A percentile compares a stretch with the other conserved stretches of the same genome.
Conservation (phyloP, 2,888 invertebrate genomes). For the Cetonia aurata region DNA sequence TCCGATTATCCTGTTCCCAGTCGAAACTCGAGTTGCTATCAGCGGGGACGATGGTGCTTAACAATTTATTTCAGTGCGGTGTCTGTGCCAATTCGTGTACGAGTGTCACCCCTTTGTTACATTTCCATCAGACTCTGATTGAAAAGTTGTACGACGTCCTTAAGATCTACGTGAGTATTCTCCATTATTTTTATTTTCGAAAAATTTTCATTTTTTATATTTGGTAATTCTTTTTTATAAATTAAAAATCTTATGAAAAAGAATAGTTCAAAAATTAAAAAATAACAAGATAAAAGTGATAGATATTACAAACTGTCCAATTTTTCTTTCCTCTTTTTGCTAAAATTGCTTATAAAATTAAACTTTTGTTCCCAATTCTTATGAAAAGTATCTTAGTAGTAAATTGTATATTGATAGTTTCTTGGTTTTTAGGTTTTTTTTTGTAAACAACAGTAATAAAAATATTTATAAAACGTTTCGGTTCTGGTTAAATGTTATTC, state of each 20-base stretch:
- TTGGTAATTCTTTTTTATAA: background rate
- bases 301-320: too few species aligned
- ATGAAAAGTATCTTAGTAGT: too few species aligned
- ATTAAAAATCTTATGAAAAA: background rate
- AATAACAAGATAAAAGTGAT: too few species aligned
- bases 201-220: too few species aligned
- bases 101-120: slow-evolving; percentile 25
- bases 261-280: background rate
- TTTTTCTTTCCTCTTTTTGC: too few species aligned
- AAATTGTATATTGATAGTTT: too few species aligned
- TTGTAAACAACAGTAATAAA: too few species aligned
- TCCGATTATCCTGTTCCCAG: slow-evolving; percentile 28
- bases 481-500: too few species aligned
- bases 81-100: slow-evolving; percentile 33
- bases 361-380: too few species aligned
- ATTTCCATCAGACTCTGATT: slow-evolving; percentile 27
- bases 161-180: slow-evolving; percentile 34
- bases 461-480: too few species aligned
- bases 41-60: slow-evolving; percentile 30
- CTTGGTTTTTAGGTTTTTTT: too few species aligned
- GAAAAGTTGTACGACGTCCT: slow-evolving; percentile 37
- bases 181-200: background rate
- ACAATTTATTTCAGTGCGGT: slow-evolving; percentile 34
- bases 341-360: too few species aligned
- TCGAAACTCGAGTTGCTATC: slow-evolving; percentile 4